Evolutionary conservation across 2,113 vertebrate species (phyloP), one percentile per base, ranked within the genome.

Genomic region (Nothoprocta perdicaria): DNA sequence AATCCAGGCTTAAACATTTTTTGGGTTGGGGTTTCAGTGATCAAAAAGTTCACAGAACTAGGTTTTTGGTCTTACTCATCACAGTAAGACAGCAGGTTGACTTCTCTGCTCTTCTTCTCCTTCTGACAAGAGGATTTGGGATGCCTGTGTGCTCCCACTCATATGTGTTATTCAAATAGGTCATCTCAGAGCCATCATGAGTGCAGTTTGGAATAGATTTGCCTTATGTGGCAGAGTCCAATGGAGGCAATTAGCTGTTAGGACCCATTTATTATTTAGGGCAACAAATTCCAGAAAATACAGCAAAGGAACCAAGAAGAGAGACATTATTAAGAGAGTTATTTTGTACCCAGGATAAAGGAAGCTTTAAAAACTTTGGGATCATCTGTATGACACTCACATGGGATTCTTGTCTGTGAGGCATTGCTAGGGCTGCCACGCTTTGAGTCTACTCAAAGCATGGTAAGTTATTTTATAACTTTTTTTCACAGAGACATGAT

Each of bases 401-500:
- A 1, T 22, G 21, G 52, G 27, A 67, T 40, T 31, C 24, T 87
- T 52, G n/a, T 21, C 35, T 67, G 16, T 80, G 46, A 41, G 45
- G 9, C 4, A 6, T 76, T 76, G 22, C 0, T 0, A 29, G 21
- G 26, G 9, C 27, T 67, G 3, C 46, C 72, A n/a, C 6, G 41
- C 12, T 18, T 29, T 77, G 45, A 81, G 52, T 61, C 61, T 29
- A 16, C 27, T 55, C 27, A 33, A 61, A 68, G 40, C 19, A 18
- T 7, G 17, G 31, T 17, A 41, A 23, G 13, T 48, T 19, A n/a
- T 84, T 4, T 23, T 75, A 15, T 61, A 86, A 43, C 23, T 31
- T n/a, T 9, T 38, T 38, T 18, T 68, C 22, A 27, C 0, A 0
- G 18, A 53, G 35, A 81, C 13, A 26, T 61, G 14, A 22, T 55